Percentiles rank a stretch among this genome's conserved stretches.
These are phyloP conservation scores for Coturnix japonica DNA, from an alignment of 2,113 vertebrate genomes.

Conservation along the genomic window DNA sequence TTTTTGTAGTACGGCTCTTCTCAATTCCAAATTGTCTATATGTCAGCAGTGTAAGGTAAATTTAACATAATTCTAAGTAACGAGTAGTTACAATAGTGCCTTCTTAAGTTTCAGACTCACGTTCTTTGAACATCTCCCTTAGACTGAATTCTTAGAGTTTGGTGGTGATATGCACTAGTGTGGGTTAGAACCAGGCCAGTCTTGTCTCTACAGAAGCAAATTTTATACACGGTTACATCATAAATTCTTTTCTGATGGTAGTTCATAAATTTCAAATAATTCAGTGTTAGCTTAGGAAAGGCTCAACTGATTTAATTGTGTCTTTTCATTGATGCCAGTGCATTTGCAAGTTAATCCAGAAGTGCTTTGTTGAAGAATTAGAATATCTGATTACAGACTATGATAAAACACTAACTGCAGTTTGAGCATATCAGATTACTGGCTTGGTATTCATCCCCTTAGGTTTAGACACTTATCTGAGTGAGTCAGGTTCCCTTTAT, in stretches of 20 bases:
- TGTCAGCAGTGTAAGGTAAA: background rate
- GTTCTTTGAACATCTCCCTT: background rate
- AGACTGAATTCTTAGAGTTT: background rate
- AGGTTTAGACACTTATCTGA: background rate
- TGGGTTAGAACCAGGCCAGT: background rate
- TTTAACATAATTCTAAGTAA: background rate
- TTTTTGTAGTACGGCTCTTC: background rate
- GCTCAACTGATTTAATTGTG: background rate
- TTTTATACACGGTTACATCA: background rate
- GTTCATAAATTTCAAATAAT: background rate
- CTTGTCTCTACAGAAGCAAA: background rate
- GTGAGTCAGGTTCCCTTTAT: background rate
- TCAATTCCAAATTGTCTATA: background rate
- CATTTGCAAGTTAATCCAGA: background rate
- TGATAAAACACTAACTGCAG: background rate
- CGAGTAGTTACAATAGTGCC: background rate
- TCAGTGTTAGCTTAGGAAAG: background rate
- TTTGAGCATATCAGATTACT: background rate
- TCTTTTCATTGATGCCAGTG: background rate
- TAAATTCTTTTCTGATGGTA: background rate
- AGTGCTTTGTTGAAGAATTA: background rate
- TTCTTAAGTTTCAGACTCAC: background rate
- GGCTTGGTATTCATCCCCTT: background rate
- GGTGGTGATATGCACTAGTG: background rate
- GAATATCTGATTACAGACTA: background rate